Evolutionary conservation across 2,888 invertebrate species (phyloP).

Genomic region (Boloria euphrosyne): DNA sequence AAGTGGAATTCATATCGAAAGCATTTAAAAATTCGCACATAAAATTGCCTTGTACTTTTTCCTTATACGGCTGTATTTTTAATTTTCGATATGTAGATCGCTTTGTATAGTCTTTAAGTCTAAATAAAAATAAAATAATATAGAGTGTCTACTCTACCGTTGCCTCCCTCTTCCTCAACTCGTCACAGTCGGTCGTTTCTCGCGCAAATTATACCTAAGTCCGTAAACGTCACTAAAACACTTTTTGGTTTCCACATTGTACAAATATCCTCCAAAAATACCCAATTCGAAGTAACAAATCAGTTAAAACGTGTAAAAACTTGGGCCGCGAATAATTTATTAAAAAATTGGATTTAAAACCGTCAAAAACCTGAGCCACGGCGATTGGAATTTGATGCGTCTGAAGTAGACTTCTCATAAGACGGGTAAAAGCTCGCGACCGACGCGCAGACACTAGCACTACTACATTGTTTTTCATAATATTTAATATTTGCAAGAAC

Average conservation of each 20-base stretch:
- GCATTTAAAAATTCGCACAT: neutral
- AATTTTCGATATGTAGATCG: neutral
- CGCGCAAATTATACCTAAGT: conserved; percentile 36
- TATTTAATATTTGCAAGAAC: conserved; percentile 9
- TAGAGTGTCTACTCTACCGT: too few relatives aligned
- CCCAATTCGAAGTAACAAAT: conserved; percentile 41
- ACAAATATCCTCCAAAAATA: conserved; percentile 71
- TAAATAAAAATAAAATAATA: too few relatives aligned
- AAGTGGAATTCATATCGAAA: neutral
- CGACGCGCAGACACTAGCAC: conserved; percentile 37
- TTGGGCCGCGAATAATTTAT: conserved; percentile 34
- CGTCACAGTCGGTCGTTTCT: conserved; percentile 25
- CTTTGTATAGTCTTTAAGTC: neutral
- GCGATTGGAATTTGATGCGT: conserved; percentile 34
- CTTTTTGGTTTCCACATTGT: conserved; percentile 74
- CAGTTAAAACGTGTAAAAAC: conserved; percentile 37
- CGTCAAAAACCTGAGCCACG: conserved; percentile 46
- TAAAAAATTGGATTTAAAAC: conserved; percentile 40
- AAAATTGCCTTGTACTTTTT: neutral
- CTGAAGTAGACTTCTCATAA: conserved; percentile 40
- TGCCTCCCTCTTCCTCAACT: neutral
- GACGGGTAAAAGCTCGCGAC: conserved; percentile 46
- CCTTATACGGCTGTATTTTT: neutral
- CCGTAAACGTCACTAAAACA: conserved; percentile 58
- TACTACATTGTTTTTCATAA: conserved; percentile 4